phyloP scores from a whole-genome alignment of 2,113 vertebrate genomes.

The Tyrannus savana region DNA sequence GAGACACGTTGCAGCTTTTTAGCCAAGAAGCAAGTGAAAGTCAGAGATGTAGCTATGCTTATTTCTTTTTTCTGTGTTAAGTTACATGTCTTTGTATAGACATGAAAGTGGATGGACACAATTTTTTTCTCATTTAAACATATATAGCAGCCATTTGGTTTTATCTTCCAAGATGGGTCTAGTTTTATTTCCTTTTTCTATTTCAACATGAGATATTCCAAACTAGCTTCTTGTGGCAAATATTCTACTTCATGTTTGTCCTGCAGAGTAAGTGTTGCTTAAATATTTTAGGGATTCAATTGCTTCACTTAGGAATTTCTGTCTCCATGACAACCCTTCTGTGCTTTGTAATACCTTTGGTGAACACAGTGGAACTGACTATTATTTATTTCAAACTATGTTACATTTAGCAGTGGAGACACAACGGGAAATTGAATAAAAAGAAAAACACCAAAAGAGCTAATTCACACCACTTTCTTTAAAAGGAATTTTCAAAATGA shows the following conservation, averaged over 20 bases:
- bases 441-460: background rate
- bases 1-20: background rate
- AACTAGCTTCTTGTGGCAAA: background rate
- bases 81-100: background rate
- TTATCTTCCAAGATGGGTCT: background rate
- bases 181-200: background rate
- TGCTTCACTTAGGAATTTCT: slow-evolving; percentile 35
- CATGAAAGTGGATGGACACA: background rate
- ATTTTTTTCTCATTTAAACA: background rate
- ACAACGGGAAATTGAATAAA: background rate
- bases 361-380: background rate
- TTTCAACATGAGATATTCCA: background rate
- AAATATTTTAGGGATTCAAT: slow-evolving; percentile 48
- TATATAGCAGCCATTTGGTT: background rate
- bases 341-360: slow-evolving; percentile 43
- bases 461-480: background rate
- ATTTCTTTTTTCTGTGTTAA: background rate
- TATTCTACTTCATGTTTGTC: slow-evolving; percentile 33
- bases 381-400: slow-evolving; percentile 1
- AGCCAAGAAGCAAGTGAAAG: background rate
- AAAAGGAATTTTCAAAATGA: background rate
- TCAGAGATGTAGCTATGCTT: background rate
- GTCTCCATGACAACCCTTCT: slow-evolving; percentile 67
- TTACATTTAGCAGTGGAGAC: background rate
- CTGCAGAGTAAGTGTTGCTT: slow-evolving; percentile 29